Conservation (phyloP, 1,140 invertebrate species). For the Bradynema listronoti region DNA sequence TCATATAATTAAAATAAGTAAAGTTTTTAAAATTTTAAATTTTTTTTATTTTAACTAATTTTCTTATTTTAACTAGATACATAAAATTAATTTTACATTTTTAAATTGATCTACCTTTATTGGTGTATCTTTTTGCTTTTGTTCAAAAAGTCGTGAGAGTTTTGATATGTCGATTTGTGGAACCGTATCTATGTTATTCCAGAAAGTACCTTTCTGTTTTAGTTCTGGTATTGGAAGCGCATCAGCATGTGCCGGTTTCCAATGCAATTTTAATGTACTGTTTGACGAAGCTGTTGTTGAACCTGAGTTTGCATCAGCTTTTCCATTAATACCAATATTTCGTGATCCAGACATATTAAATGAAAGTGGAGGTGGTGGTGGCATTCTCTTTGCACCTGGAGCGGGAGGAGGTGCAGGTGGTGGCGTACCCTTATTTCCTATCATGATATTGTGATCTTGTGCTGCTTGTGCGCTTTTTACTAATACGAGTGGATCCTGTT, state of each 20-base stretch:
- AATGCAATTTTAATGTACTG: constrained; percentile 95
- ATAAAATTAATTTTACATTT: too few species aligned
- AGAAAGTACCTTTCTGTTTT: constrained; percentile 73
- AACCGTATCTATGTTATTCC: constrained; percentile 81
- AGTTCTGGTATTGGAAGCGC: constrained; percentile 68
- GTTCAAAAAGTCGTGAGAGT: constrained; percentile 93
- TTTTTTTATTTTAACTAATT: too few species aligned
- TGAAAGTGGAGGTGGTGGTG: constrained; percentile 58
- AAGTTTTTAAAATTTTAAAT: not conserved
- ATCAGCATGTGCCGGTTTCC: constrained; percentile 80
- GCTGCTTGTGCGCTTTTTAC: constrained; percentile 43
- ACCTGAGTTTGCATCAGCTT: too few species aligned
- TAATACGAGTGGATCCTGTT: constrained; percentile 57
- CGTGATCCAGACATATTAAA: too few species aligned
- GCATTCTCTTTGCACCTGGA: constrained; percentile 13
- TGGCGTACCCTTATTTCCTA: too few species aligned
- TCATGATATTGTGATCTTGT: too few species aligned
- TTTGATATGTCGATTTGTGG: constrained; percentile 78
- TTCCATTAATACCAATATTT: too few species aligned
- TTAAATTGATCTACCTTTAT: constrained; percentile 26
- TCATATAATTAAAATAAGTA: constrained; percentile 9
- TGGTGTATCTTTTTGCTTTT: constrained; percentile 79
- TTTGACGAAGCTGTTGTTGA: too few species aligned
- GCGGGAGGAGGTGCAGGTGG: constrained; percentile 5
- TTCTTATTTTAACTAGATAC: too few species aligned